These are phyloP conservation scores for Stegastes partitus DNA, from an alignment of 2,113 vertebrate genomes.

Conservation along the genomic window DNA sequence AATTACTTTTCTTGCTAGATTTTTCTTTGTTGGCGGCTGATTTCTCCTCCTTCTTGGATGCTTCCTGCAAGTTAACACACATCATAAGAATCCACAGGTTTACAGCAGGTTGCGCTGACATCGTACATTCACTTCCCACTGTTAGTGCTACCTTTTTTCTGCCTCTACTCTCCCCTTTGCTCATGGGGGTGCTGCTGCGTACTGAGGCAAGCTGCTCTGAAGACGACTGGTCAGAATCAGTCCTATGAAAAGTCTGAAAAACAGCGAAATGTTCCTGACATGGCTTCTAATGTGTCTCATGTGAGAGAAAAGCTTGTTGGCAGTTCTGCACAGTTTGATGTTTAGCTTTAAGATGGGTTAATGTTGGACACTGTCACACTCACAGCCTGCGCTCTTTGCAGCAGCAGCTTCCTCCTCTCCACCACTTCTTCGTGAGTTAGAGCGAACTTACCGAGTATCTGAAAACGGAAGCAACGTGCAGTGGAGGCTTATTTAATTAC, in stretches of 20 bases:
- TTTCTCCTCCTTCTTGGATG: constrained; percentile 74
- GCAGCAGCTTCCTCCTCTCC: constrained; percentile 85
- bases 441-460: constrained; percentile 87
- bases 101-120: not conserved
- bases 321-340: not conserved
- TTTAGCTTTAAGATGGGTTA: not conserved
- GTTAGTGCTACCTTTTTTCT: constrained; percentile 82
- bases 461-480: constrained; percentile 15
- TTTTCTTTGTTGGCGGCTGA: constrained; percentile 69
- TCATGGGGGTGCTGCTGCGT: constrained; percentile 40
- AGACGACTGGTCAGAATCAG: constrained; percentile 58
- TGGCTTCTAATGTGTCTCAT: not conserved
- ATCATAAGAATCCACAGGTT: not conserved
- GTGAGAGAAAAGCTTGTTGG: not conserved
- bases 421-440: constrained; percentile 88
- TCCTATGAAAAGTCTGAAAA: constrained; percentile 47
- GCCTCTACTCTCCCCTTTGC: constrained; percentile 72
- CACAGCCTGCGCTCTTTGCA: constrained; percentile 66
- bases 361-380: constrained; percentile 27
- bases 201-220: constrained; percentile 55
- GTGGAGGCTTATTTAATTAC: constrained; percentile 13
- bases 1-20: constrained; percentile 70
- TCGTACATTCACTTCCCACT: not conserved
- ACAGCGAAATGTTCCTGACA: no score
- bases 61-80: constrained; percentile 60